phyloP scores from a whole-genome alignment of 1,140 invertebrate species.

The Polypedilum vanderplanki region DNA sequence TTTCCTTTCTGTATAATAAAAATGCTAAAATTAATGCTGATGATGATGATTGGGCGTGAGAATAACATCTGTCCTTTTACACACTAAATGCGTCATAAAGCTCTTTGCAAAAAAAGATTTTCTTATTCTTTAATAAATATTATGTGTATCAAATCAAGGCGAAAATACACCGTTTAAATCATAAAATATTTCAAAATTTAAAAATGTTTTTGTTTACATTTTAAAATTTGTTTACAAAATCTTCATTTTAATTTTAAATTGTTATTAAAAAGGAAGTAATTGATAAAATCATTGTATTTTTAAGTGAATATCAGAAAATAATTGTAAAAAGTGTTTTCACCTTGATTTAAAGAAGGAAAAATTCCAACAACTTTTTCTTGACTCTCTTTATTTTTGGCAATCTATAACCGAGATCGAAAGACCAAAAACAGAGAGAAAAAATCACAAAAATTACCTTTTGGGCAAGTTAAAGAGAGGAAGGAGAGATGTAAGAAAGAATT shows the following conservation, averaged over 20 bases:
- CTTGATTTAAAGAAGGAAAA: too few relatives aligned
- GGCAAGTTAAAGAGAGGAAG: conserved; percentile 15
- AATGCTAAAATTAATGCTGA: neutral
- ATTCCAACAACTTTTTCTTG: too few relatives aligned
- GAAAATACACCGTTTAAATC: too few relatives aligned
- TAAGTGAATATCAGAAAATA: too few relatives aligned
- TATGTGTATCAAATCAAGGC: neutral
- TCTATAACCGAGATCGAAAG: too few relatives aligned
- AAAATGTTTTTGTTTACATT: too few relatives aligned
- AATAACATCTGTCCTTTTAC: conserved; percentile 18
- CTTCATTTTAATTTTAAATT: too few relatives aligned
- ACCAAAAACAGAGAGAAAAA: neutral
- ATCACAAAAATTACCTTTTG: conserved; percentile 18
- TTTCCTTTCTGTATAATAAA: neutral
- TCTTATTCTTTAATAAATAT: neutral
- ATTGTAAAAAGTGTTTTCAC: too few relatives aligned
- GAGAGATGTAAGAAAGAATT: neutral
- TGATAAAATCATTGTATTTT: too few relatives aligned
- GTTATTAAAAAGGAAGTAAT: too few relatives aligned
- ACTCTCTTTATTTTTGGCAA: neutral
- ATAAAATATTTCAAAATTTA: too few relatives aligned
- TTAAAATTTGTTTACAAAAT: too few relatives aligned
- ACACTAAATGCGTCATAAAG: conserved; percentile 20
- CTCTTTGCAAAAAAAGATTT: neutral
- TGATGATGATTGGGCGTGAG: conserved; percentile 2